Percentiles rank a stretch among this genome's conserved stretches.
Conservation (phyloP, 2,888 invertebrate genomes). For the Aelia acuminata region DNA sequence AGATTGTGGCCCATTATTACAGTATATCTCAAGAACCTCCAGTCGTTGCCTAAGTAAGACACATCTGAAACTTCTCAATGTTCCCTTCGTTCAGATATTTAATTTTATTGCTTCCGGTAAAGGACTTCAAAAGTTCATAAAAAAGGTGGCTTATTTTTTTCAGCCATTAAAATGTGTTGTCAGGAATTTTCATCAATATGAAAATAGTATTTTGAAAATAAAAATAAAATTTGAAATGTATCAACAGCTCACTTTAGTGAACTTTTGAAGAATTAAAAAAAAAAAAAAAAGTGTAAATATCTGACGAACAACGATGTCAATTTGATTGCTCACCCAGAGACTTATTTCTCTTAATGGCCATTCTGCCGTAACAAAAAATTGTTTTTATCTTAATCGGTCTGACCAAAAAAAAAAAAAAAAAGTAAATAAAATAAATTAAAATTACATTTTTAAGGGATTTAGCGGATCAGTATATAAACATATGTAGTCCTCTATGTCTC, state of each 20-base stretch:
- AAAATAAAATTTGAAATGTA: neutral
- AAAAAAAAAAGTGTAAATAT: constrained; percentile 49
- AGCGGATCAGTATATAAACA: constrained; percentile 8
- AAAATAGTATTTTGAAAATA: neutral
- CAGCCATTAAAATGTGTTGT: neutral
- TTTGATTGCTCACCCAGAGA: constrained; percentile 64
- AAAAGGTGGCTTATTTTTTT: neutral
- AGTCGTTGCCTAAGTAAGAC: neutral
- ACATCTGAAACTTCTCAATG: constrained; percentile 10
- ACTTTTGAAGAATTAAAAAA: constrained; percentile 54
- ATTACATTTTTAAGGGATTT: constrained; percentile 46
- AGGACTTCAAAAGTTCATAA: constrained; percentile 50
- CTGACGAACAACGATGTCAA: constrained; percentile 64
- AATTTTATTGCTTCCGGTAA: neutral
- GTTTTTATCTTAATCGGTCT: constrained; percentile 55
- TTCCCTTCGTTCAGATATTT: constrained; percentile 27
- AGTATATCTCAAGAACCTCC: neutral
- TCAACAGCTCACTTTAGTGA: neutral
- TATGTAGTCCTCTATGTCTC: constrained; percentile 10
- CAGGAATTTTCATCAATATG: neutral
- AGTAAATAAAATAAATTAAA: constrained; percentile 24
- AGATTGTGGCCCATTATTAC: neutral
- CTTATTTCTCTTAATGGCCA: constrained; percentile 56
- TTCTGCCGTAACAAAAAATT: constrained; percentile 51
- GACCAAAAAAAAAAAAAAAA: constrained; percentile 56